Conservation (phyloP, 2,113 vertebrate species). For the Albula glossodonta region DNA sequence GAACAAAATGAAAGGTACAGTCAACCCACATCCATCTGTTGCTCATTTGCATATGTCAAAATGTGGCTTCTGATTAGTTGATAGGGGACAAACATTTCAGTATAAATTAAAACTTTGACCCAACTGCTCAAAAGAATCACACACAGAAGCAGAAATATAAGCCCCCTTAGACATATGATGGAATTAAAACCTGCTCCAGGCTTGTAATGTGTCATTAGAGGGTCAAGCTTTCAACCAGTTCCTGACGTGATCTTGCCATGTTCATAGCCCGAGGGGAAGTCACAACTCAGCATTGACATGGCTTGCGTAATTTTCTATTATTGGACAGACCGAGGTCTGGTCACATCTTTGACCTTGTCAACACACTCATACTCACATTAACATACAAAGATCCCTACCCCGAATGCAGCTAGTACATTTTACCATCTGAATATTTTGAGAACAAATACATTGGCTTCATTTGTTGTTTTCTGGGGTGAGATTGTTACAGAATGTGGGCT, state of each 20-base stretch:
- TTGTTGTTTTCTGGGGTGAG: background rate
- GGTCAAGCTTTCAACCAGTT: background rate
- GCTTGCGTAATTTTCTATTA: background rate
- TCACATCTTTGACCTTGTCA: constrained; percentile 3
- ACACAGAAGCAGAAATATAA: background rate
- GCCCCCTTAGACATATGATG: background rate
- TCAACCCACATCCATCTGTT: background rate
- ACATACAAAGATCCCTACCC: background rate
- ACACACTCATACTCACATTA: background rate
- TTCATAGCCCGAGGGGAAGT: background rate
- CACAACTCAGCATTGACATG: background rate
- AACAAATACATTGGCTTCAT: background rate
- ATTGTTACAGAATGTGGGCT: background rate
- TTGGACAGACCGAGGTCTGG: background rate
- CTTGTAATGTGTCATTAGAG: constrained; percentile 1
- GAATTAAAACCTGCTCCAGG: background rate
- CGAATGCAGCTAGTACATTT: background rate
- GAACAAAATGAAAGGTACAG: background rate
- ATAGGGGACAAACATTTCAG: background rate
- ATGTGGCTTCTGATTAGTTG: background rate
- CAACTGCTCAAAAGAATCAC: background rate
- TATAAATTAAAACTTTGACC: constrained; percentile 1
- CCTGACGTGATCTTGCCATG: background rate
- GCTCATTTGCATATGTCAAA: background rate
- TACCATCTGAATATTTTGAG: background rate